phyloP scores from a whole-genome alignment of 1,140 invertebrate species.

The Drosophila ogumai region DNA sequence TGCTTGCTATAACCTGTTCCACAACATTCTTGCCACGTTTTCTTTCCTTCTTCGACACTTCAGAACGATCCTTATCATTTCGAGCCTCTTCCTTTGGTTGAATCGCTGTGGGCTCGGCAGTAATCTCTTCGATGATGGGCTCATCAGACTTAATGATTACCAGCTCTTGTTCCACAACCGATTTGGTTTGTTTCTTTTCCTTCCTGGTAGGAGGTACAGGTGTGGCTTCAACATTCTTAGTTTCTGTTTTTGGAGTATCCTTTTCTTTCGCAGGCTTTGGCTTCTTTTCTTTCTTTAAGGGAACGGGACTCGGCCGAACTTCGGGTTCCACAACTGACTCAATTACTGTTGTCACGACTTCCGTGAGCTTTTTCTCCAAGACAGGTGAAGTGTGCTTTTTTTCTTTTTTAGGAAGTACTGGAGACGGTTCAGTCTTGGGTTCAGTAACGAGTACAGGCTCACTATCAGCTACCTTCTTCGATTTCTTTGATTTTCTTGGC shows the following conservation, averaged over 20 bases:
- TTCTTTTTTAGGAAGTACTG: constrained; percentile 42
- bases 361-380: constrained; percentile 31
- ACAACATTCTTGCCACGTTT: constrained; percentile 7
- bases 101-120: background rate
- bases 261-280: constrained; percentile 16
- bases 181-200: constrained; percentile 36
- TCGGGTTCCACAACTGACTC: constrained; percentile 24
- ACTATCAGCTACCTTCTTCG: constrained; percentile 43
- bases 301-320: constrained; percentile 3
- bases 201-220: constrained; percentile 37
- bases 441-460: constrained; percentile 5
- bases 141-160: constrained; percentile 3
- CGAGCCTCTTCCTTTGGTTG: constrained; percentile 1
- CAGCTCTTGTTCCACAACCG: background rate
- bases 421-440: constrained; percentile 14
- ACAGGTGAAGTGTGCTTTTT: constrained; percentile 19
- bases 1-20: background rate
- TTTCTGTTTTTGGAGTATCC: constrained; percentile 7
- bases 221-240: constrained; percentile 1
- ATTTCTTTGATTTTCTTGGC: constrained; percentile 52
- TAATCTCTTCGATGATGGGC: background rate
- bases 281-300: constrained; percentile 55
- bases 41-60: constrained; percentile 19
- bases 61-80: background rate
- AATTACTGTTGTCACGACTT: constrained; percentile 28